Evolutionary conservation across 1,140 invertebrate genomes (phyloP).

Genomic region (Drosophila sucinea): DNA sequence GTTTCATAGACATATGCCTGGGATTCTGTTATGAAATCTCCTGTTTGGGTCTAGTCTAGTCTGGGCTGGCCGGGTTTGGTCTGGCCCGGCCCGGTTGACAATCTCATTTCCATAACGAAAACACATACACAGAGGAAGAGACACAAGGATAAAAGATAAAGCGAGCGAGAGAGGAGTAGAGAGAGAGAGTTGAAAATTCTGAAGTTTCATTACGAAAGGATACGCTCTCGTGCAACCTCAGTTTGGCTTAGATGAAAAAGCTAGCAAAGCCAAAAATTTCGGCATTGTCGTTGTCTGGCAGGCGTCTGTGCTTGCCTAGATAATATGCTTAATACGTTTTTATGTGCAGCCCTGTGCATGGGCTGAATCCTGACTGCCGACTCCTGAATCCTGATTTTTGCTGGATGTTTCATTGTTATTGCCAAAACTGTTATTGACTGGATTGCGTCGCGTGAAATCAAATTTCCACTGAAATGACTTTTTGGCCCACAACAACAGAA

Average conservation of each 20-base stretch:
- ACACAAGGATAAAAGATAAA: not conserved
- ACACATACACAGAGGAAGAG: conserved; percentile 27
- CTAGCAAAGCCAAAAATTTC: conserved; percentile 30
- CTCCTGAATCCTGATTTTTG: conserved; percentile 32
- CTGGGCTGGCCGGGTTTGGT: conserved; percentile 28
- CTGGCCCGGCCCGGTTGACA: conserved; percentile 36
- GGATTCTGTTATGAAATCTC: conserved; percentile 13
- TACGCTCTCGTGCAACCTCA: conserved; percentile 21
- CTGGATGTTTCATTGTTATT: conserved; percentile 63
- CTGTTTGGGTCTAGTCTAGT: conserved; percentile 17
- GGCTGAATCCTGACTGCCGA: not conserved
- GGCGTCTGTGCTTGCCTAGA: conserved; percentile 71
- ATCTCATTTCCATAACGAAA: conserved; percentile 74
- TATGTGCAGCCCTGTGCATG: conserved; percentile 46
- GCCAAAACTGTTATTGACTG: conserved; percentile 71
- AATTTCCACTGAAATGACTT: conserved; percentile 79
- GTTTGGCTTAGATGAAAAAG: conserved; percentile 47
- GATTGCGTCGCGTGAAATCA: conserved; percentile 70
- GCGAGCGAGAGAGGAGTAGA: not conserved
- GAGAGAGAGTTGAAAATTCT: conserved; percentile 58
- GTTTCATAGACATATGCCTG: conserved; percentile 52
- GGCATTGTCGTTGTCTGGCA: conserved; percentile 49
- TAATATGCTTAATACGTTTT: conserved; percentile 82
- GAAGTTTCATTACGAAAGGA: conserved; percentile 73
- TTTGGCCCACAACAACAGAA: conserved; percentile 29